phyloP scores from a whole-genome alignment of 2,113 vertebrate genomes.

The Cervus canadensis region DNA sequence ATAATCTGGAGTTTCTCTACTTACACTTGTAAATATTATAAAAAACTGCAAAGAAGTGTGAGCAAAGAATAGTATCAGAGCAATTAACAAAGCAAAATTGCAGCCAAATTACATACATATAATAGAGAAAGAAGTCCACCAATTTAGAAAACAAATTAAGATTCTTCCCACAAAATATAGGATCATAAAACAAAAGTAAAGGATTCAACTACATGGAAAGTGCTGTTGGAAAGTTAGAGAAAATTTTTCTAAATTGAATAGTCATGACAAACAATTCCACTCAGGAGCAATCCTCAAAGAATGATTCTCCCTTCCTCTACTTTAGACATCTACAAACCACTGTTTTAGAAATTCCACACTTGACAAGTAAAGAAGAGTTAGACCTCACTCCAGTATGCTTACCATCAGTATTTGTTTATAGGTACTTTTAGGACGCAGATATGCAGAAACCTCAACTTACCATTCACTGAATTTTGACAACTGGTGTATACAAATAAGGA shows the following conservation, averaged over 20 bases:
- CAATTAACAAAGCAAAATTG: conserved; percentile 11
- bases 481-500: not conserved
- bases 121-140: not conserved
- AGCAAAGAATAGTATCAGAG: not conserved
- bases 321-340: not conserved
- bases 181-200: conserved; percentile 9
- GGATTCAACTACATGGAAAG: not conserved
- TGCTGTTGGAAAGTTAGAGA: not conserved
- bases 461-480: not conserved
- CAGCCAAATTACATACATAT: not conserved
- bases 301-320: not conserved
- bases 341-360: not conserved
- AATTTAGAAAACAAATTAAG: not conserved
- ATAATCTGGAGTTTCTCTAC: not conserved
- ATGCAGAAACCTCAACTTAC: not conserved
- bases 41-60: not conserved
- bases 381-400: not conserved
- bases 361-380: not conserved
- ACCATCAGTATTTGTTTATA: not conserved
- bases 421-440: not conserved
- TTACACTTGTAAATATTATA: conserved; percentile 8
- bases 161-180: not conserved
- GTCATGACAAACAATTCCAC: not conserved
- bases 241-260: conserved; percentile 6
- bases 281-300: not conserved